Evolutionary conservation across 2,797 vertebrate species (phyloP), one percentile per base, ranked within the genome.

Genomic region (Bothrops alternatus): DNA sequence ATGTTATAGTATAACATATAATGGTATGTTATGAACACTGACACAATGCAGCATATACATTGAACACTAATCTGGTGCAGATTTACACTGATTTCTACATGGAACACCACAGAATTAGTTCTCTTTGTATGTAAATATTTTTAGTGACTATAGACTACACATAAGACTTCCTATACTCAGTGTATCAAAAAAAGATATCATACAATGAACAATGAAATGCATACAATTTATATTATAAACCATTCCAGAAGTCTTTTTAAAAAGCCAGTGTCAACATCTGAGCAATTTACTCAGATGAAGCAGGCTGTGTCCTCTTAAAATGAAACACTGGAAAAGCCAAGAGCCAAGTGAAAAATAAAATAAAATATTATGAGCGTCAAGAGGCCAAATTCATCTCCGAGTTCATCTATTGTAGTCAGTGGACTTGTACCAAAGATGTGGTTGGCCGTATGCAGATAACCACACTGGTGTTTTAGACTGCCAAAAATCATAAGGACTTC

Each of bases 401-500:
- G 2, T 18, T 60, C 73, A 90, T 28, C 47, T 69, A 92, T 65
- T 93, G 4, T 90, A 88, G 61, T 87, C 86, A 42, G 42, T 90
- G 13, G 28, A 92, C 4, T 63, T 60, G 47, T 1, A 4, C 32
- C 23, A 92, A 32, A 3, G 89, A 93, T 88, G 88, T 91, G 85
- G 82, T 87, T 91, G 87, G 60, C 89, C 82, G 88, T 94, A 91
- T 93, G 94, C 90, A 93, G 92, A 94, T 94, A 94, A 94, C 92
- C 92, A 61, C 60, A 73, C 92, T 93, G 56, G 16, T 32, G 85
- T 88, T 89, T 93, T 28, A 0, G 18, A 3, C 78, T 95, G 96
- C 94, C 95, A 96, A 90, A 53, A 91, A 90, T 73, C 87, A 95
- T 94, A 94, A 91, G 61, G 92, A 86, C 91, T 93, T 94, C 69